Percentiles rank a stretch among this genome's conserved stretches.
phyloP scores from a whole-genome alignment of 2,797 vertebrate species.

The Loriculus beryllinus region DNA sequence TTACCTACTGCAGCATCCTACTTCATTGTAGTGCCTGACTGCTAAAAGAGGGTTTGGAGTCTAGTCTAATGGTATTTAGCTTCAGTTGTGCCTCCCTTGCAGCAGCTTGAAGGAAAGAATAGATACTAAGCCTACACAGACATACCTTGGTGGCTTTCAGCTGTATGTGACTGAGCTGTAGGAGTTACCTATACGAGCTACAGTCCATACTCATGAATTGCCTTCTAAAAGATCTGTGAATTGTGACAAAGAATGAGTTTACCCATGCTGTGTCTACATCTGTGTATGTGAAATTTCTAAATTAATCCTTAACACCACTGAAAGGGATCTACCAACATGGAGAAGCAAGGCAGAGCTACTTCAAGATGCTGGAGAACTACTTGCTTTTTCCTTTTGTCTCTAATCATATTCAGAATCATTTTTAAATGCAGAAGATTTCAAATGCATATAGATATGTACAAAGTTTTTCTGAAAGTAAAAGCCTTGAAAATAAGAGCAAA shows the following conservation, averaged over 20 bases:
- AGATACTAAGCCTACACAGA: background rate
- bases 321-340: background rate
- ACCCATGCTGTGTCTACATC: background rate
- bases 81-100: background rate
- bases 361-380: background rate
- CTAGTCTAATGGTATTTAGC: background rate
- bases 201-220: background rate
- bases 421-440: background rate
- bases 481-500: background rate
- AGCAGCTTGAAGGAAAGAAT: background rate
- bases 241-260: background rate
- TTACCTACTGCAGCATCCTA: background rate
- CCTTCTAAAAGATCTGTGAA: background rate
- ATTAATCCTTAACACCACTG: background rate
- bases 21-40: background rate
- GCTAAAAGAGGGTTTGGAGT: background rate
- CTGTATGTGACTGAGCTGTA: background rate
- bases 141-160: background rate
- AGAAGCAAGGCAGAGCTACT: background rate
- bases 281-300: background rate
- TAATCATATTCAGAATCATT: background rate
- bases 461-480: background rate
- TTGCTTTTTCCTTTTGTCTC: background rate
- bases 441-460: rapidly evolving
- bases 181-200: background rate